A percentile compares a stretch with the other conserved stretches of the same genome.
phyloP scores from a whole-genome alignment of 2,888 invertebrate species.

The Sinhomidia bicolor region DNA sequence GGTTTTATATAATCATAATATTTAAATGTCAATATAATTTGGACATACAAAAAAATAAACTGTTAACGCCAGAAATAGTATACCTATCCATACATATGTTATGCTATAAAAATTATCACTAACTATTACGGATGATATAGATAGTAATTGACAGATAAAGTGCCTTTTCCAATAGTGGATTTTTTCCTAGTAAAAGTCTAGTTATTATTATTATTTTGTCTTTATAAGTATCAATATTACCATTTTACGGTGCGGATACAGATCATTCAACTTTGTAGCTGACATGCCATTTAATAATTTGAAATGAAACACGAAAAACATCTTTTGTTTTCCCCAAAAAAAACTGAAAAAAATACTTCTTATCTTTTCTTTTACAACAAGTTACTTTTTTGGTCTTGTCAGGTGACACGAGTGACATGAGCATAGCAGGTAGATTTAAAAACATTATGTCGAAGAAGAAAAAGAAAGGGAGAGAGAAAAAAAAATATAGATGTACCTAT shows the following conservation, averaged over 20 bases:
- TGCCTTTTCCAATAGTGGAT: constrained; percentile 42
- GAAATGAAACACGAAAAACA: constrained; percentile 35
- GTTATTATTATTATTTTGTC: no score
- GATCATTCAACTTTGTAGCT: not conserved
- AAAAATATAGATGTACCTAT: no score
- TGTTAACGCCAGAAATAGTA: no score
- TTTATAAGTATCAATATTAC: no score
- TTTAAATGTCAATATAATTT: no score
- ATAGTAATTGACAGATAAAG: constrained; percentile 51
- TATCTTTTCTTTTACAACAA: not conserved
- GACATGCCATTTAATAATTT: constrained; percentile 37
- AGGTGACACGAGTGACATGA: constrained; percentile 30
- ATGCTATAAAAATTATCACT: no score
- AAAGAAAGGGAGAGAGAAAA: no score
- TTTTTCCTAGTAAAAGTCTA: constrained; percentile 14
- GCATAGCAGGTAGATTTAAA: not conserved
- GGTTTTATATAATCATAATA: no score
- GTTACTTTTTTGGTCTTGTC: not conserved
- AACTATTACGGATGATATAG: no score
- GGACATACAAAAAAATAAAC: no score
- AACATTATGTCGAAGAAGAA: not conserved
- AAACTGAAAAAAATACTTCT: not conserved
- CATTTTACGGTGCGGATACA: no score
- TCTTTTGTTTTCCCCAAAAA: constrained; percentile 21
- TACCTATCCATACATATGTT: no score